These are phyloP conservation scores for Podarcis lilfordi DNA, from an alignment of 2,797 vertebrate genomes.

Conservation along the genomic window DNA sequence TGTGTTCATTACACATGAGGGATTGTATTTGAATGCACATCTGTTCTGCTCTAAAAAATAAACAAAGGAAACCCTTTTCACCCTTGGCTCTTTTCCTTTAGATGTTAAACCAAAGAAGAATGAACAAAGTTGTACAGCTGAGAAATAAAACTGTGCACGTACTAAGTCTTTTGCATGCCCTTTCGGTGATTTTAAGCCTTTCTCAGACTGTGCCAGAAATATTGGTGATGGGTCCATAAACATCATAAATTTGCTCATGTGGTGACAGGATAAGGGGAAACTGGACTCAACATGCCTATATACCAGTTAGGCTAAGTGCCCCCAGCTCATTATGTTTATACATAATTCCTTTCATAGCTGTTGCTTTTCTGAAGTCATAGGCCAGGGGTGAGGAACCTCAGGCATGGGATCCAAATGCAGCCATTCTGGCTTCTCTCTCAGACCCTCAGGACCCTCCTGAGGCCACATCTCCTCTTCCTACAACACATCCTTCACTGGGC, in stretches of 20 bases:
- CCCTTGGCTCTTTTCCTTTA: conserved; percentile 60
- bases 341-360: not conserved
- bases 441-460: no score
- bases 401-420: no score
- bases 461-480: no score
- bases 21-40: conserved; percentile 54
- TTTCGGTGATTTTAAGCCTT: not conserved
- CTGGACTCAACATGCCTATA: not conserved
- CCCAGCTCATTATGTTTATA: not conserved
- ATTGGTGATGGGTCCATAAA: not conserved
- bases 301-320: not conserved
- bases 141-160: conserved; percentile 43
- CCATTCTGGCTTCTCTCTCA: no score
- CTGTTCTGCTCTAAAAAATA: conserved; percentile 65
- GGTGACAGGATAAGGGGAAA: not conserved
- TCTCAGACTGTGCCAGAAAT: not conserved
- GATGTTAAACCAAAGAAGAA: conserved; percentile 55
- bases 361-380: not conserved
- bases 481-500: no score
- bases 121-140: conserved; percentile 43
- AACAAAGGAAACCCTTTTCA: conserved; percentile 52
- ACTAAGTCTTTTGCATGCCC: not conserved
- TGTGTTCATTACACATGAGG: conserved; percentile 8
- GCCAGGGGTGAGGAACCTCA: no score
- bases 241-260: not conserved